phyloP scores from a whole-genome alignment of 2,888 invertebrate species.

The Geotrupes spiniger region DNA sequence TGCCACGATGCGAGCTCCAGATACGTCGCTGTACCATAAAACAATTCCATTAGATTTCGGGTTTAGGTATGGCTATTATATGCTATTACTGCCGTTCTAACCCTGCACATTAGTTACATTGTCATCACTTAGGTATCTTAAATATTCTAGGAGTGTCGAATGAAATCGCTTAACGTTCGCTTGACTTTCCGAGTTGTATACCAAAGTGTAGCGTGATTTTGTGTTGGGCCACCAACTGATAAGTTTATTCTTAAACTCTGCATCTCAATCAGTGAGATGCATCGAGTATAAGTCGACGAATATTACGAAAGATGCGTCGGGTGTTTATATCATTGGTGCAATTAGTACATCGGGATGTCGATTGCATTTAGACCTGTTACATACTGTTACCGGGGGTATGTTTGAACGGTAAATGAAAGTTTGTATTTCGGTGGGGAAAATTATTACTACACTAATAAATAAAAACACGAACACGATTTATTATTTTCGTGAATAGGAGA shows the following conservation, averaged over 20 bases:
- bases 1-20: not conserved
- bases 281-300: too few species aligned
- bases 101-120: not conserved
- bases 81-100: not conserved
- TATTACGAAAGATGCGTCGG: too few species aligned
- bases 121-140: slow-evolving; percentile 1
- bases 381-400: too few species aligned
- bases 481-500: too few species aligned
- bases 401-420: too few species aligned
- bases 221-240: slow-evolving; percentile 5
- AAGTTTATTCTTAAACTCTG: slow-evolving; percentile 10
- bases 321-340: too few species aligned
- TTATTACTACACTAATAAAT: too few species aligned
- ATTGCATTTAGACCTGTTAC: too few species aligned
- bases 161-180: slow-evolving; percentile 12
- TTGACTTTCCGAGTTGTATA: slow-evolving; percentile 6
- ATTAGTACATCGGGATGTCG: too few species aligned
- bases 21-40: not conserved
- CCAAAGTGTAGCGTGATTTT: slow-evolving; percentile 9
- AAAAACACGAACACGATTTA: too few species aligned
- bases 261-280: not conserved
- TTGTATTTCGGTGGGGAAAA: too few species aligned
- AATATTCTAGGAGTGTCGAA: slow-evolving; percentile 12
- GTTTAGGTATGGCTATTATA: slow-evolving; percentile 3
- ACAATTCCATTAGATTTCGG: not conserved